phyloP scores from a whole-genome alignment of 1,140 invertebrate genomes.

The Leptoteleia sp. region DNA sequence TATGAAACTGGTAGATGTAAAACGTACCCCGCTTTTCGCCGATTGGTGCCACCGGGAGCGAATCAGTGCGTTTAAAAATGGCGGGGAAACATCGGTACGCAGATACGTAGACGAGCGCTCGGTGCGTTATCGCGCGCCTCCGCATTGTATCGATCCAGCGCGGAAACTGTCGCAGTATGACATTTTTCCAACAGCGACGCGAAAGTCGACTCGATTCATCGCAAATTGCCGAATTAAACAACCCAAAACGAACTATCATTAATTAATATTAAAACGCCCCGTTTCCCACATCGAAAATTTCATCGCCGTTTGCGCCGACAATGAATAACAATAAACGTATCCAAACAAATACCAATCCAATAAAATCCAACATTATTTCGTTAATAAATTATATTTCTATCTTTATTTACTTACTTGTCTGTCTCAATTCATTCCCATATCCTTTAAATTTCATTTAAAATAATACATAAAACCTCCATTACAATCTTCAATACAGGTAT shows the following conservation, averaged over 20 bases:
- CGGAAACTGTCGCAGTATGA: slow-evolving; percentile 72
- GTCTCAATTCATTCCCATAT: too few species aligned
- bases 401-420: too few species aligned
- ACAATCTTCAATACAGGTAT: too few species aligned
- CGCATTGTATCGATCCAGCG: slow-evolving; percentile 72
- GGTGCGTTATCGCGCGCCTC: slow-evolving; percentile 54
- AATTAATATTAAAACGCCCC: not conserved
- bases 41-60: slow-evolving; percentile 1
- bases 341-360: too few species aligned
- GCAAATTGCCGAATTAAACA: not conserved
- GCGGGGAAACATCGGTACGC: not conserved
- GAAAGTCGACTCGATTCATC: slow-evolving; percentile 1
- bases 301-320: too few species aligned
- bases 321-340: too few species aligned
- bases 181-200: slow-evolving; percentile 24
- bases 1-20: too few species aligned
- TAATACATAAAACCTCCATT: too few species aligned
- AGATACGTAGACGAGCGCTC: slow-evolving; percentile 29
- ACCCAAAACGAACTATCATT: not conserved
- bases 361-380: too few species aligned
- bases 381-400: too few species aligned
- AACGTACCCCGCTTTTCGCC: slow-evolving; percentile 1
- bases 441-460: too few species aligned
- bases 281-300: not conserved
- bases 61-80: slow-evolving; percentile 16